Evolutionary conservation across 1,140 invertebrate species (phyloP).

Genomic region (Megalopta genalis): DNA sequence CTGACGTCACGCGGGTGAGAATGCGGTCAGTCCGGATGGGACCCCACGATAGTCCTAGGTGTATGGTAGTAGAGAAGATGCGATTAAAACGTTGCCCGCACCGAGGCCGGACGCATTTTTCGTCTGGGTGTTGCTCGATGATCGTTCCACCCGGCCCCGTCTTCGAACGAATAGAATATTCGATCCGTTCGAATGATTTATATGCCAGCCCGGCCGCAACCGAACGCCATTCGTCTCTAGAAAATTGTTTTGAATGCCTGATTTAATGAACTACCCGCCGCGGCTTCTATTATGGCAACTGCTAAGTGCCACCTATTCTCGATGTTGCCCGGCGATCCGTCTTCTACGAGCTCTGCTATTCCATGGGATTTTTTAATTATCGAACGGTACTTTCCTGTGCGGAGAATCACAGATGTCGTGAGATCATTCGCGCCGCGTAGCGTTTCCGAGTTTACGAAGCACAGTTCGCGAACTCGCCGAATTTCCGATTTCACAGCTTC

Average conservation of each 20-base stretch:
- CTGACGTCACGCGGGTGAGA: constrained; percentile 65
- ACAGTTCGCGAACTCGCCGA: too few relatives aligned
- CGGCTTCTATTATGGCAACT: too few relatives aligned
- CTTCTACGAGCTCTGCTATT: background rate
- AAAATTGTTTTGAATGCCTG: background rate
- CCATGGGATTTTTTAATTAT: too few relatives aligned
- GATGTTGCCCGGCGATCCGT: background rate
- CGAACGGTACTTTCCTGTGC: too few relatives aligned
- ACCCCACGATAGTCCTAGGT: constrained; percentile 60
- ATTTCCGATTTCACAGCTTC: too few relatives aligned
- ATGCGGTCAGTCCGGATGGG: constrained; percentile 66
- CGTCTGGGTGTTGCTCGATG: background rate
- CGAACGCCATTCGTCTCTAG: background rate
- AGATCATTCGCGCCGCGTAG: too few relatives aligned
- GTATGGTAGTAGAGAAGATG: constrained; percentile 40
- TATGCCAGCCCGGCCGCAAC: background rate
- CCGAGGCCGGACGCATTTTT: constrained; percentile 8
- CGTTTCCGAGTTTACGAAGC: too few relatives aligned
- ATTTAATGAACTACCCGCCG: background rate
- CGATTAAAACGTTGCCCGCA: constrained; percentile 50
- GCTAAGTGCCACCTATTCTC: too few relatives aligned
- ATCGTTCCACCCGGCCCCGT: background rate
- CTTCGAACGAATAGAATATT: background rate
- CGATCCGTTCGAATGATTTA: background rate
- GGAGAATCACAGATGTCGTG: background rate